Conservation (phyloP, 2,113 vertebrate species). For the Anarhynchus alexandrinus region DNA sequence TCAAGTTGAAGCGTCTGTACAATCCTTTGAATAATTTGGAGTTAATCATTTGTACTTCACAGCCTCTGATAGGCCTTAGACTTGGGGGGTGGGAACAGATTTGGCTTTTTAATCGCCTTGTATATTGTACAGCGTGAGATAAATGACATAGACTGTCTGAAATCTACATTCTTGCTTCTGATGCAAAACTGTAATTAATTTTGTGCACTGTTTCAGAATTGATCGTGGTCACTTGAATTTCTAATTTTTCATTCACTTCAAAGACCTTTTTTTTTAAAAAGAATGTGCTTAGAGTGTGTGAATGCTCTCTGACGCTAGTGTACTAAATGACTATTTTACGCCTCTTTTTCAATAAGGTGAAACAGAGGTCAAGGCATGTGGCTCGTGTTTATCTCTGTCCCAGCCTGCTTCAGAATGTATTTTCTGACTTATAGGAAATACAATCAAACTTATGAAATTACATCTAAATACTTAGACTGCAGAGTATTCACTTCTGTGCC, state of each 20-base stretch:
- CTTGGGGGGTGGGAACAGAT: slow-evolving; percentile 81
- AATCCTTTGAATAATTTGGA: slow-evolving; percentile 86
- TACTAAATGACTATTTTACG: slow-evolving; percentile 68
- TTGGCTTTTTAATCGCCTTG: slow-evolving; percentile 85
- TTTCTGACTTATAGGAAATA: slow-evolving; percentile 65
- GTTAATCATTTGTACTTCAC: slow-evolving; percentile 88
- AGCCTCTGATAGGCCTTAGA: slow-evolving; percentile 78
- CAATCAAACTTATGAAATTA: slow-evolving; percentile 67
- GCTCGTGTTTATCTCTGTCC: slow-evolving; percentile 63
- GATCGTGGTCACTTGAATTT: slow-evolving; percentile 90
- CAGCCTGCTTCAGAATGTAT: slow-evolving; percentile 43
- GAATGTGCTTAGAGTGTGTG: slow-evolving; percentile 45
- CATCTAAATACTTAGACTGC: slow-evolving; percentile 32
- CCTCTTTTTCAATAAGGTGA: slow-evolving; percentile 80
- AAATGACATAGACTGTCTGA: slow-evolving; percentile 84
- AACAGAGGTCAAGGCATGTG: slow-evolving; percentile 75
- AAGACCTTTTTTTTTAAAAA: slow-evolving; percentile 65
- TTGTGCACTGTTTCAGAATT: slow-evolving; percentile 96
- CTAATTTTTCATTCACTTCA: slow-evolving; percentile 89
- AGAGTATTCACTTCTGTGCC: not conserved
- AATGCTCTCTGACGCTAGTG: slow-evolving; percentile 21
- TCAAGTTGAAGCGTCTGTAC: slow-evolving; percentile 76
- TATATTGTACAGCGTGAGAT: slow-evolving; percentile 82
- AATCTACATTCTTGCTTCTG: slow-evolving; percentile 83
- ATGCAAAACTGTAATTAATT: slow-evolving; percentile 97